phyloP scores from a whole-genome alignment of 2,113 vertebrate species.

The Pterocles gutturalis region DNA sequence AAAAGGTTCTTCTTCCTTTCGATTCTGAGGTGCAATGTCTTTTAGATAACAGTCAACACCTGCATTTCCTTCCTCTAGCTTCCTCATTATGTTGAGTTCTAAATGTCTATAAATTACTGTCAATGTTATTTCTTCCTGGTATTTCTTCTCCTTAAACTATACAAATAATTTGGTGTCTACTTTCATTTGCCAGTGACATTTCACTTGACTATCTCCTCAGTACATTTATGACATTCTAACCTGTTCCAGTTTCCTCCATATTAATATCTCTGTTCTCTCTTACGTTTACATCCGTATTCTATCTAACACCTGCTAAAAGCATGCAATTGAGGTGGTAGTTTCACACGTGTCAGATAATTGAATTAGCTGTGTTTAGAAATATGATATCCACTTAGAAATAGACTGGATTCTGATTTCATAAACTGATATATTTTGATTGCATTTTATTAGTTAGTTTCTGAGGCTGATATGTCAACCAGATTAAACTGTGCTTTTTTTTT shows the following conservation, averaged over 20 bases:
- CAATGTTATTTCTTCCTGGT: background rate
- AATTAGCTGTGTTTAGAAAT: background rate
- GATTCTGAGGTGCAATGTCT: background rate
- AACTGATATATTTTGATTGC: background rate
- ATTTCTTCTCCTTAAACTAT: background rate
- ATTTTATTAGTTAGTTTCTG: background rate
- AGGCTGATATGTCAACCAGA: background rate
- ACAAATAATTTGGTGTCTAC: background rate
- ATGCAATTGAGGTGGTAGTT: background rate
- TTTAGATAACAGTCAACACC: background rate
- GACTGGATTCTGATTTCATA: background rate
- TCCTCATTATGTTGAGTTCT: background rate
- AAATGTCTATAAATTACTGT: background rate
- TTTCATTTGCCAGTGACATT: background rate
- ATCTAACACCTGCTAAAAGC: background rate
- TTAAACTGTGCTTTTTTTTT: background rate
- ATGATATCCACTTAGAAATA: background rate
- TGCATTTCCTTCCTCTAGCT: background rate
- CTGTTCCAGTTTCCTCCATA: background rate
- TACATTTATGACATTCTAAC: background rate
- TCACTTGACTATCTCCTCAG: background rate
- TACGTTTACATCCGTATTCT: background rate
- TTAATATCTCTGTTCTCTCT: background rate
- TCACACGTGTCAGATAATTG: background rate
- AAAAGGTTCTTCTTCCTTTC: background rate